Base-by-base conservation (phyloP, 1,140 invertebrate genomes). In the Araneus ventricosus region DNA sequence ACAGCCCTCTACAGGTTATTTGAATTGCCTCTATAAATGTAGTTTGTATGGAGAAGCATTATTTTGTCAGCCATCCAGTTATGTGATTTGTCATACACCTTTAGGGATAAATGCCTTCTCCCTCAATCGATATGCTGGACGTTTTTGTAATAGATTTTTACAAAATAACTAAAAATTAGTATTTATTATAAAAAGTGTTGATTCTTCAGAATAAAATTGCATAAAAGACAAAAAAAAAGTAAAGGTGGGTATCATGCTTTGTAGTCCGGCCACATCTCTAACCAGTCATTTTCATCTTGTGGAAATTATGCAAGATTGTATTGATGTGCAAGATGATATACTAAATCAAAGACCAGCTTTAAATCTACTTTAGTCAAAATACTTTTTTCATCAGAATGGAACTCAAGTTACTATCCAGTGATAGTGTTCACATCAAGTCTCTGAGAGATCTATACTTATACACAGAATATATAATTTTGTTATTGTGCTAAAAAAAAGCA, bases 91-190 rank as follows among this genome's bases (percentile, higher is more conserved):
- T 63, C 24, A 91, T 45, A 52, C 37, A 67, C 30, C 39, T 34
- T 86, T 82, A 70, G 61, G 39, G 61, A 92, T 70, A 57, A 86
- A 86, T 52, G 90, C 59, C 80, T 92, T 92, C 90, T 92, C 63
- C 59, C 63, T 92, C 82, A 86, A 86, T 37, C 61, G 39, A 86
- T 52, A 52, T 92, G 63, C 80, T 86, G 61, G 61, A 45, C n/a
- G 52, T 92, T 92, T 92, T 92, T 92, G 70, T 92, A 92, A 92
- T 86, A 92, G 39, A 86, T 92, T 92, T 85, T 92, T 84, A 92
- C 59, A 70, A 92, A 92, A 67, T 34, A 92, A 52, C 63, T 34
- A 92, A 70, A 92, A 67, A 86, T 85, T 92, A 92, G 82, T 22
- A 52, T 92, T 85, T 67, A 67, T 86, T 37, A 92, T 61, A 30